phyloP scores from a whole-genome alignment of 2,113 vertebrate species.

The Phyllostomus discolor region DNA sequence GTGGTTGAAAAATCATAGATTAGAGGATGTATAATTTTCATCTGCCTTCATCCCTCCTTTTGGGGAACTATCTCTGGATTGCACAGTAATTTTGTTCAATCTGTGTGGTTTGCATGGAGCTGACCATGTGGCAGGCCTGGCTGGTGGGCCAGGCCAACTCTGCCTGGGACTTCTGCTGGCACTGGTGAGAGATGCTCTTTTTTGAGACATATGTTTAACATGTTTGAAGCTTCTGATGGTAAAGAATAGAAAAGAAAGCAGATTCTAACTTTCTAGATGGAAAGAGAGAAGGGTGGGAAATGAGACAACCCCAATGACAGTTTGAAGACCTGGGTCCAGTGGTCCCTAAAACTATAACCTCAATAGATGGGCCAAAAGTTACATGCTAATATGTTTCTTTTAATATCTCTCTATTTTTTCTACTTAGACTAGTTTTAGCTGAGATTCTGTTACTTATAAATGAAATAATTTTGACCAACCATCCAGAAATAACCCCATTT shows the following conservation, averaged over 20 bases:
- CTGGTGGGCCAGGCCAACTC: no score
- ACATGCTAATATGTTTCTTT: background rate
- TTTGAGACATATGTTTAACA: background rate
- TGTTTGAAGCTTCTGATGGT: background rate
- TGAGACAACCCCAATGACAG: background rate
- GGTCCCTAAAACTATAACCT: background rate
- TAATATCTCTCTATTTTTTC: no score
- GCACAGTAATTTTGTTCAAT: background rate
- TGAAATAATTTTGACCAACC: background rate
- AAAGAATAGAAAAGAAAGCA: background rate
- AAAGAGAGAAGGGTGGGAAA: background rate
- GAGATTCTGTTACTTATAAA: background rate
- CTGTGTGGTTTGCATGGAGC: no score
- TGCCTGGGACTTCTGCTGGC: background rate
- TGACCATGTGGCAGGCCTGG: accelerated
- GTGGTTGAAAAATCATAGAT: background rate
- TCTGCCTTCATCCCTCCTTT: background rate
- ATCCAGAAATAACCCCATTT: background rate
- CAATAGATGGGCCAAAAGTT: background rate
- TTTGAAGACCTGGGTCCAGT: background rate
- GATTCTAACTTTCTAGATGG: background rate
- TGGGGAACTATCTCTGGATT: accelerated
- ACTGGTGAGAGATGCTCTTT: background rate
- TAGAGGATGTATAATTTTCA: background rate
- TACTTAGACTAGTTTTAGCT: background rate